Evolutionary conservation across 2,888 invertebrate genomes (phyloP).

Genomic region (Heteropelma amictum): DNA sequence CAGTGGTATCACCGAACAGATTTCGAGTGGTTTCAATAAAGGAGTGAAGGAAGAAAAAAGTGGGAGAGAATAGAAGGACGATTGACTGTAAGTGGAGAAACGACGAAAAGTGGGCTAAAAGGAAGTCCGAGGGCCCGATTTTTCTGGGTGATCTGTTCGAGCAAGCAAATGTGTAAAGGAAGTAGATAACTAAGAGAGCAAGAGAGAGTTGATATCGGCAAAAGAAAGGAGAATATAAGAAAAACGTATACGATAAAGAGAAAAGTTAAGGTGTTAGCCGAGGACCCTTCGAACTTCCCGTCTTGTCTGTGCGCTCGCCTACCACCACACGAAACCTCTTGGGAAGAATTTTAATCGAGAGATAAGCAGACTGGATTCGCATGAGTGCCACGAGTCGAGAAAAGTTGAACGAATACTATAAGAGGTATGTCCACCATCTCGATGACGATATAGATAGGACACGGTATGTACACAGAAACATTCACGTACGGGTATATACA

Average conservation of each 20-base stretch:
- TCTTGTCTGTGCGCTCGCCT: neutral
- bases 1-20: conserved; percentile 19
- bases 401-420: conserved; percentile 5
- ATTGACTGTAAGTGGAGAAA: no score
- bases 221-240: no score
- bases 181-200: no score
- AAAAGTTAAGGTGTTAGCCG: neutral
- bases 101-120: no score
- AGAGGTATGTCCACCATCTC: neutral
- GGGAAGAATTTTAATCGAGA: conserved; percentile 48
- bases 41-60: neutral
- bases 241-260: no score
- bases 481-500: neutral
- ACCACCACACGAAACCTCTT: neutral
- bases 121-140: no score
- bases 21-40: neutral
- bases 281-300: conserved; percentile 10
- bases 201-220: no score
- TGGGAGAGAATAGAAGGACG: neutral
- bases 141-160: no score
- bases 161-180: no score
- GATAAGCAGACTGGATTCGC: conserved; percentile 33
- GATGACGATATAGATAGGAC: conserved; percentile 41
- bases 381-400: conserved; percentile 1
- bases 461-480: conserved; percentile 12